These are phyloP conservation scores for Syngnathus scovelli DNA, from an alignment of 2,113 vertebrate species.

Conservation along the genomic window DNA sequence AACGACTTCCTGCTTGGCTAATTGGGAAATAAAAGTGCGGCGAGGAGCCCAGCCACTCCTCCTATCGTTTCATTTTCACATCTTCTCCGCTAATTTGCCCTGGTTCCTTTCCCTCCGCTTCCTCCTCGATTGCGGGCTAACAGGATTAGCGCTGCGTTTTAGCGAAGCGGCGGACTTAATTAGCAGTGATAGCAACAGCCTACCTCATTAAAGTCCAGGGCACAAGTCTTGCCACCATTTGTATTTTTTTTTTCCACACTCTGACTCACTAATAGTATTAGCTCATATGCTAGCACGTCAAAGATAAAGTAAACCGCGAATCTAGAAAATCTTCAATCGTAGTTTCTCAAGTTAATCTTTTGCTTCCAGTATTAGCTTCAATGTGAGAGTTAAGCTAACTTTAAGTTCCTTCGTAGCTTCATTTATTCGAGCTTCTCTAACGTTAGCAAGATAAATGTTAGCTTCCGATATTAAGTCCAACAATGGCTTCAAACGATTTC, in stretches of 20 bases:
- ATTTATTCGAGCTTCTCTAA: background rate
- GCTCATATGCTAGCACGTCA: background rate
- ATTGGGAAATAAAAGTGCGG: constrained; percentile 50
- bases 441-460: background rate
- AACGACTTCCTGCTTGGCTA: constrained; percentile 55
- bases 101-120: constrained; percentile 1
- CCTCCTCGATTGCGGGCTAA: constrained; percentile 47
- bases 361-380: background rate
- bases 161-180: constrained; percentile 69
- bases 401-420: background rate
- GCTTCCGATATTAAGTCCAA: background rate
- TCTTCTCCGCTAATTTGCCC: background rate
- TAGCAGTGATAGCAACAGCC: constrained; percentile 68
- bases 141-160: constrained; percentile 65
- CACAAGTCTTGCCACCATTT: constrained; percentile 32
- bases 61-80: background rate
- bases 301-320: background rate
- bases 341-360: background rate
- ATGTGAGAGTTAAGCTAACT: background rate
- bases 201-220: constrained; percentile 56
- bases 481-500: background rate
- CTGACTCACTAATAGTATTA: background rate
- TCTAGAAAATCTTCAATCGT: background rate
- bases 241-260: background rate
- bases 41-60: constrained; percentile 18